phyloP scores from a whole-genome alignment of 2,797 vertebrate species.

The Leontocebus nigricollis region DNA sequence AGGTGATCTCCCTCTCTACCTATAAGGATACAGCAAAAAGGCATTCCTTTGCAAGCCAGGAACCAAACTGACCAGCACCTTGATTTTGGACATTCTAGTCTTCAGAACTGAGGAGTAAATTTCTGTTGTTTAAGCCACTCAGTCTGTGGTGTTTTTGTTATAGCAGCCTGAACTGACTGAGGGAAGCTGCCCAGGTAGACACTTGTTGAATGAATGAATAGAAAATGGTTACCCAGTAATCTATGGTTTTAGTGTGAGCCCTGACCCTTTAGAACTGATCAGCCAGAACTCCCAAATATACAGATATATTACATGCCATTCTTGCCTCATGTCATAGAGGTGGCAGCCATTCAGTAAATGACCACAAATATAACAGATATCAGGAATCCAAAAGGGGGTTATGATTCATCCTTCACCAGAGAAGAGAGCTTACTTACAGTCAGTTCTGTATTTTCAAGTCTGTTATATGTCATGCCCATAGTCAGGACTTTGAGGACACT shows the following conservation, averaged over 20 bases:
- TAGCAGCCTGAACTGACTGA: not conserved
- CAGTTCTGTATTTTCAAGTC: not conserved
- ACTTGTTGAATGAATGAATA: not conserved
- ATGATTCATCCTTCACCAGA: too few relatives aligned
- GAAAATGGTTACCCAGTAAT: not conserved
- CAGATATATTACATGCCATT: not conserved
- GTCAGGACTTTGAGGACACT: not conserved
- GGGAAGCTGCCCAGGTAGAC: not conserved
- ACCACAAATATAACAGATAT: not conserved
- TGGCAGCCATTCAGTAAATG: not conserved
- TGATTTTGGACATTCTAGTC: not conserved
- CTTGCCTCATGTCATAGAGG: not conserved
- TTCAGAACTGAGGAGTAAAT: not conserved
- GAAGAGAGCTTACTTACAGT: not conserved
- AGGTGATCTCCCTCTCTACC: not conserved
- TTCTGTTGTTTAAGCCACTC: not conserved
- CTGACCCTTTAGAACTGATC: not conserved
- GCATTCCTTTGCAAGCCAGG: not conserved
- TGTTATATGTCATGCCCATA: not conserved
- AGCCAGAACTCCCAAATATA: not conserved
- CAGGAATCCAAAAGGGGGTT: not conserved
- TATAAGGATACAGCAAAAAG: not conserved
- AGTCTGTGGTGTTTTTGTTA: not conserved
- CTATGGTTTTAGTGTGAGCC: not conserved
- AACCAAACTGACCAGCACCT: not conserved